A percentile compares a stretch with the other conserved stretches of the same genome.
Conservation (phyloP, 2,888 invertebrate species). For the Dynastes grantii region DNA sequence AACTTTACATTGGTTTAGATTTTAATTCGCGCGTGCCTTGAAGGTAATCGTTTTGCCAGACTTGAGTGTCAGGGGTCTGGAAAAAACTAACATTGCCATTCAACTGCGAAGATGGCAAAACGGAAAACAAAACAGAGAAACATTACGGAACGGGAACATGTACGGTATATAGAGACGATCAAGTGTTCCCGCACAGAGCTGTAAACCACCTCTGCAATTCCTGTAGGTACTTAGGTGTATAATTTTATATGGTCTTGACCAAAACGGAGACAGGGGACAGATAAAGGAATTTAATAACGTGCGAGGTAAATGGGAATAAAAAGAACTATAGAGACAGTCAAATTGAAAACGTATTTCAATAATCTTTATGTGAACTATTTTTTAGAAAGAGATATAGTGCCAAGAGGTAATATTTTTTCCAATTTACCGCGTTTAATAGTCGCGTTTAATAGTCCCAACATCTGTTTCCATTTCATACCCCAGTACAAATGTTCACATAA, state of each 20-base stretch:
- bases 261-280: background rate
- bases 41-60: conserved; percentile 99
- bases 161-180: conserved; percentile 11
- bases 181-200: conserved; percentile 7
- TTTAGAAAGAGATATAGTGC: no score
- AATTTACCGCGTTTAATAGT: conserved; percentile 3
- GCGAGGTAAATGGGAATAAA: background rate
- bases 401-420: background rate
- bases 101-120: conserved; percentile 54
- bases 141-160: conserved; percentile 15
- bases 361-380: no score
- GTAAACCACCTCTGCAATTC: conserved; percentile 16
- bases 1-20: no score
- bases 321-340: no score
- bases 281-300: background rate
- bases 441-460: background rate
- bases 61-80: conserved; percentile 99
- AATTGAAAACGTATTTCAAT: no score
- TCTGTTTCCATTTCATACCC: background rate
- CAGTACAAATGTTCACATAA: background rate
- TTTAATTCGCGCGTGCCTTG: conserved; percentile 83
- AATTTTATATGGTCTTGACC: background rate
- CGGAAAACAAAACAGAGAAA: conserved; percentile 29
- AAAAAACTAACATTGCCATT: conserved; percentile 73
- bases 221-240: conserved; percentile 5